Base-by-base conservation (phyloP, 2,797 vertebrate species). In the Danio tinwini region DNA sequence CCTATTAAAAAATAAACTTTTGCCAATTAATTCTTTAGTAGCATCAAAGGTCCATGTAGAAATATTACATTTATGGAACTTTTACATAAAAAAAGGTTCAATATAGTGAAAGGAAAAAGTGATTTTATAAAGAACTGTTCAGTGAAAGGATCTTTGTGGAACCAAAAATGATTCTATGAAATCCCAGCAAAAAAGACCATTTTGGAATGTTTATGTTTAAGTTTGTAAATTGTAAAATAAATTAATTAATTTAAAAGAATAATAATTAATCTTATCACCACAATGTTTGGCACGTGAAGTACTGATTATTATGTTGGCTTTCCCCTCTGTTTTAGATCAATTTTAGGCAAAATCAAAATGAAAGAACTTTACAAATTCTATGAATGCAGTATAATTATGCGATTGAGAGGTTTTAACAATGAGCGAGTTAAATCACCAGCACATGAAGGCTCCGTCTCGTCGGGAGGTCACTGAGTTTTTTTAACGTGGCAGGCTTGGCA, bases 401-500 rank as follows among this genome's bases (percentile, higher is more conserved):
- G 40, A 65, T 29, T 56, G 17, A 45, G 19, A 39, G 44, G 29
- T 69, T 59, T 69, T 50, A 69, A 78, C 4, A 45, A 40, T 50
- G 53, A 19, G 5, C 3, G 19, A 67, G 63, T 58, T 47, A 67
- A 67, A 67, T 69, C 29, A 78, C n/a, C 4, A 61, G 53, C 17
- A 69, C 12, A 7, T 37, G 49, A 29, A 13, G 16, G 45, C 65
- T 76, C 62, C 21, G n/a, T 49, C 45, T 50, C 39, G 42, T 50
- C 37, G 17, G 21, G 55, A 69, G 64, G 64, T 78, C 64, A 40
- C 16, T 16, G 55, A 7, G n/a, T 76, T 67, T 65, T 65, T 59
- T 17, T 78, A 7, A 47, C 69, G 74, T 76, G 78, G 76, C 53
- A 72, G 19, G 69, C 17, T 76, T 73, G 62, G 76, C 63, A 58